These are phyloP conservation scores for Panagrolaimus sp. DNA, from an alignment of 1,140 invertebrate species.

Conservation along the genomic window DNA sequence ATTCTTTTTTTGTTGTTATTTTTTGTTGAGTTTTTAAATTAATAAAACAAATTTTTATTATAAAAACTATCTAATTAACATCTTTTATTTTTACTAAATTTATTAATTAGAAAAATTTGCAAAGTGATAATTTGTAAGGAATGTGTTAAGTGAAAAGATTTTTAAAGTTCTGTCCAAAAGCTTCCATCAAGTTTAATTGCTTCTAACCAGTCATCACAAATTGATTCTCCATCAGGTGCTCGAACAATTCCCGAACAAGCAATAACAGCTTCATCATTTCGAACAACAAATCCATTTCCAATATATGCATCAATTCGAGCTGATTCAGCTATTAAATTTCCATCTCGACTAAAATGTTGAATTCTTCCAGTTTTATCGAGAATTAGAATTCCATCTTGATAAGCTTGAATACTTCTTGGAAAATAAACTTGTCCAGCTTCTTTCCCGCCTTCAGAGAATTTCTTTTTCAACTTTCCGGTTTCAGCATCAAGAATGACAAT, in stretches of 20 bases:
- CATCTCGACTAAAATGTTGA: conserved; percentile 40
- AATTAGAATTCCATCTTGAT: conserved; percentile 40
- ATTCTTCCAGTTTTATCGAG: conserved; percentile 57
- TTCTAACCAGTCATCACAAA: conserved; percentile 59
- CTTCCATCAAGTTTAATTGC: conserved; percentile 51
- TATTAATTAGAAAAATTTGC: neutral
- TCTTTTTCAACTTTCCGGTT: conserved; percentile 29
- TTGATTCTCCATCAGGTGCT: conserved; percentile 42
- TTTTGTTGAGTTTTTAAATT: conserved; percentile 23
- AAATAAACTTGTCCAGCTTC: conserved; percentile 54
- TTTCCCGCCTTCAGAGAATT: conserved; percentile 42
- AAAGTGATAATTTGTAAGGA: conserved; percentile 6
- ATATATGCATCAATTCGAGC: conserved; percentile 56
- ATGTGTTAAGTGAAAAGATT: neutral
- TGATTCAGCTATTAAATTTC: conserved; percentile 39
- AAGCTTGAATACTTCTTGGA: conserved; percentile 43
- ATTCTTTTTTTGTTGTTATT: conserved; percentile 25
- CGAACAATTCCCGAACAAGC: conserved; percentile 53
- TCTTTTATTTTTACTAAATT: too few relatives aligned
- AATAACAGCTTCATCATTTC: conserved; percentile 47
- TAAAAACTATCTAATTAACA: too few relatives aligned
- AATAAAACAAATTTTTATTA: neutral
- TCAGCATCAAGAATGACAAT: conserved; percentile 47
- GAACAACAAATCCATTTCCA: conserved; percentile 54
- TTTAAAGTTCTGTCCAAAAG: conserved; percentile 37